Base-by-base conservation (phyloP, 2,888 invertebrate genomes). In the Pherbina coryleti region DNA sequence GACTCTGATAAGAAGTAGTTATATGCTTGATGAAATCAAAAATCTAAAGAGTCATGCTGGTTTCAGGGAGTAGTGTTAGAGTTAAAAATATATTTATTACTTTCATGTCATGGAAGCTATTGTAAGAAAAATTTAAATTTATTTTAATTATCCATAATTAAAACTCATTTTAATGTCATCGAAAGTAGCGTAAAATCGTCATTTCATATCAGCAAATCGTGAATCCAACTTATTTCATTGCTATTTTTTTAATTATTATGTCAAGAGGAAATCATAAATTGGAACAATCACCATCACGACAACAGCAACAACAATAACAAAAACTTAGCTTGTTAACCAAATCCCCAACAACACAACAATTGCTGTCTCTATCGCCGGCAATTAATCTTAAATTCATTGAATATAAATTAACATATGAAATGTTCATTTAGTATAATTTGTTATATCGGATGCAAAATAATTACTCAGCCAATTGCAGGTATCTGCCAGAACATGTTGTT, bases 261-360 rank as follows among this genome's bases (percentile, higher is more conserved):
- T 49, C 2, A 71, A 76, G 78, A 79, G 79, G 79, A 79, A 78
- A 78, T 76, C 78, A 74, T 79, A 76, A 79, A 79, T 79, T 79
- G 62, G 57, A 70, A 73, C 37, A 62, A 31, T 71, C 57, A 31
- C 62, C 67, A 53, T 64, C 77, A 74, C 8, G 64, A 69, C 69
- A 69, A 31, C 3, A 49, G 22, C 64, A 19, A 17, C 11, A 69
- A 28, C n/a, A 14, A 31, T 4, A 31, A 31, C 3, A 44, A 37
- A 37, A 37, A 37, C 37, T 37, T 28, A 25, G 4, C 60, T 60
- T 60, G 14, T 28, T 28, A 49, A 69, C 22, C 49, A 51, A 51
- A 49, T 51, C 49, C 2, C 51, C 51, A 69, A 44, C 44, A 11
- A 44, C 5, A 31, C 44, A 69, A 51, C 51, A 69, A 51, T 69